A percentile compares a stretch with the other conserved stretches of the same genome.
Conservation (phyloP, 1,140 invertebrate species). For the Oreohelix idahoensis region DNA sequence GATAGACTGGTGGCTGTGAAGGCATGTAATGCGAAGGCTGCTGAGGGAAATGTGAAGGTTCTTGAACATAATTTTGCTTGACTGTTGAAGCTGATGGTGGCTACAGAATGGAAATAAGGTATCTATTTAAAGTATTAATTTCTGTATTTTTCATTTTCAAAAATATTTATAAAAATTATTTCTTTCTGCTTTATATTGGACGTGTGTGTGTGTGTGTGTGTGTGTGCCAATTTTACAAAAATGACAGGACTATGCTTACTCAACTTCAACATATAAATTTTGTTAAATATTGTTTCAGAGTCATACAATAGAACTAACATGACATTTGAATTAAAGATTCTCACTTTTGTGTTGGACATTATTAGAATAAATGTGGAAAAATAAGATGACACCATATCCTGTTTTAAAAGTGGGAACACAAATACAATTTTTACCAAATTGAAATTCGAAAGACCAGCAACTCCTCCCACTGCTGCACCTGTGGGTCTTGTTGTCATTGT, state of each 20-base stretch:
- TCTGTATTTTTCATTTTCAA: too few species aligned
- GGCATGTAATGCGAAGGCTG: background rate
- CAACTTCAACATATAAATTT: too few species aligned
- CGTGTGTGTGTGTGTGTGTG: too few species aligned
- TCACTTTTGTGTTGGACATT: too few species aligned
- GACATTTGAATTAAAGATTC: too few species aligned
- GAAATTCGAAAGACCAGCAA: background rate
- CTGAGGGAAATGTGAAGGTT: background rate
- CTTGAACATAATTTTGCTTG: background rate
- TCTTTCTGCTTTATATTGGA: too few species aligned
- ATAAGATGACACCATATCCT: background rate
- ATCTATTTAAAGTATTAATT: too few species aligned
- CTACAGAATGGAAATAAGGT: background rate
- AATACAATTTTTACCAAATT: background rate
- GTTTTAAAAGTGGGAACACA: background rate
- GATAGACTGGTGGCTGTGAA: background rate
- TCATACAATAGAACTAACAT: too few species aligned
- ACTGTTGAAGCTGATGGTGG: background rate
- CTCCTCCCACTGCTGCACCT: background rate
- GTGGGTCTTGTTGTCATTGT: background rate
- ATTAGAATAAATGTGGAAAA: background rate
- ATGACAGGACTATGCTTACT: too few species aligned
- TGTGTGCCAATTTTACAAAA: too few species aligned
- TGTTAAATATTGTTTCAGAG: too few species aligned
- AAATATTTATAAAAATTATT: too few species aligned